Percentiles rank a stretch among this genome's conserved stretches.
Conservation (phyloP, 2,113 vertebrate species). For the Lophius piscatorius region DNA sequence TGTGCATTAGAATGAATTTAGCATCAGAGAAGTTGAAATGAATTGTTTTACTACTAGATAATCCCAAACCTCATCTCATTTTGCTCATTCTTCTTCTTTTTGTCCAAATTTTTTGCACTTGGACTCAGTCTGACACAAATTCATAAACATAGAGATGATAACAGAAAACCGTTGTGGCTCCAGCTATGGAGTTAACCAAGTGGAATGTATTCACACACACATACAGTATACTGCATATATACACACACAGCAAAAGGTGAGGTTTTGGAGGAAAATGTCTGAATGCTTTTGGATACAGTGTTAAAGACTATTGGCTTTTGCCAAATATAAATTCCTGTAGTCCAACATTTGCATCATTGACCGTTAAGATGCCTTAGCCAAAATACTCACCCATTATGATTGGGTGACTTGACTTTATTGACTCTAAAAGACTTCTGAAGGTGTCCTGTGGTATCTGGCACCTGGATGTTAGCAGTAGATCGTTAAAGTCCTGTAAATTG, state of each 20-base stretch:
- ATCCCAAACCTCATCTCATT: no score
- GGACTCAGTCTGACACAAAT: slow-evolving; percentile 16
- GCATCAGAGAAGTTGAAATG: slow-evolving; percentile 23
- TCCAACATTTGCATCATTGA: background rate
- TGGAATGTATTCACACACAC: slow-evolving; percentile 40
- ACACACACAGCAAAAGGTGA: slow-evolving; percentile 28
- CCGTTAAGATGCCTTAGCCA: no score
- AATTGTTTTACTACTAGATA: no score
- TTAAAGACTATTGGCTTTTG: slow-evolving; percentile 13
- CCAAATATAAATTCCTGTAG: background rate
- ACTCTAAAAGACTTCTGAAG: no score
- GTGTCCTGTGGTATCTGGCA: no score
- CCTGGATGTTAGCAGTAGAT: no score
- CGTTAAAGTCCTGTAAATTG: no score
- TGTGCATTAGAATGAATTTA: slow-evolving; percentile 24
- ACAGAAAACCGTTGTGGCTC: slow-evolving; percentile 30
- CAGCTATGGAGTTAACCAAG: slow-evolving; percentile 32
- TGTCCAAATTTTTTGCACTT: no score
- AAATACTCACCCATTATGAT: no score
- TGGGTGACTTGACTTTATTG: no score
- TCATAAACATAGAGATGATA: slow-evolving; percentile 1
- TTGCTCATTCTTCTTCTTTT: no score
- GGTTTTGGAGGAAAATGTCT: slow-evolving; percentile 14
- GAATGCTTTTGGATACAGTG: slow-evolving; percentile 16
- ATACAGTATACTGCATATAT: slow-evolving; percentile 27